Base-by-base conservation (phyloP, 2,113 vertebrate genomes). In the Tonatia bakeri region DNA sequence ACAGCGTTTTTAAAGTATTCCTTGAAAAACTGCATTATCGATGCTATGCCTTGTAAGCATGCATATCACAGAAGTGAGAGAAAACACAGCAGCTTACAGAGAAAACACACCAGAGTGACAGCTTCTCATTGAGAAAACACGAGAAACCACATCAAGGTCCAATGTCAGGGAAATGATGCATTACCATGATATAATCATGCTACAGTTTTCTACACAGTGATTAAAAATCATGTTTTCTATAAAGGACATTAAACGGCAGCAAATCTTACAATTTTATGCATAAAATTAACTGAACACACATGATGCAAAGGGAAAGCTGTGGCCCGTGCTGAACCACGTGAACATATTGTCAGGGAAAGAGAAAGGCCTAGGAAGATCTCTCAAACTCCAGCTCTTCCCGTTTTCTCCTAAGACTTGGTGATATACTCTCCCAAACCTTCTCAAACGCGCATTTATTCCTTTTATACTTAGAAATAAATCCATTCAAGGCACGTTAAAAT, bases 381-480 rank as follows among this genome's bases (percentile, higher is more conserved):
- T 69, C 19, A 50, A 79, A 52, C 69, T 83, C 69, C 75, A 75
- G 59, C 69, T 83, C 69, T 87, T 64, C 79, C 36, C 31, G 6
- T 75, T 47, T 79, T 24, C 24, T 56, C 26, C 19, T 59, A 80
- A 70, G 64, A 52, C 56, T 92, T 54, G 54, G 28, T 80, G 82
- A 22, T 15, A 9, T 14, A 61, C 22, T 87, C 84, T 26, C 11
- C 40, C 13, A 70, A 47, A 81, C 43, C 65, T 89, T 92, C 87
- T 67, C 50, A 84, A 95, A 81, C 56, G 24, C 56, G 26, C 36
- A 64, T 86, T 70, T 93, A 75, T 69, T 90, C 81, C 26, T 88
- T 76, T 72, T 70, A 19, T 36, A 85, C 81, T 94, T 80, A 76
- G n/a, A 90, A 91, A 91, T 90, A 92, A 90, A 95, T 91, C 56